These are phyloP conservation scores for Gambusia affinis DNA, from an alignment of 2,113 vertebrate species.

Conservation along the genomic window DNA sequence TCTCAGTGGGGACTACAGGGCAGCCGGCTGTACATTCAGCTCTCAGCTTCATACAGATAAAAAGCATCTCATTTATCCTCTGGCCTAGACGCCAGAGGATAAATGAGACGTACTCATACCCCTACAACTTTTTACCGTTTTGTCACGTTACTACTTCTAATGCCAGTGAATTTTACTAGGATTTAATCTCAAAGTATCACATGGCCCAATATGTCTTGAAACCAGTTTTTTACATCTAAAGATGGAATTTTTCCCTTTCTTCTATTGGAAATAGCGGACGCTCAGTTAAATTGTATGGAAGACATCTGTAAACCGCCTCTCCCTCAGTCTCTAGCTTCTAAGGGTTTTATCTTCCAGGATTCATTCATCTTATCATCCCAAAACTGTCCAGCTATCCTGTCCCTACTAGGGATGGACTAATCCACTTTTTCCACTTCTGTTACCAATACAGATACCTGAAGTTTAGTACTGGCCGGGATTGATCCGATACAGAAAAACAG, in stretches of 20 bases:
- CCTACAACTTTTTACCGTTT: neutral
- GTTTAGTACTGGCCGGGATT: no score
- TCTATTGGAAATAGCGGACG: no score
- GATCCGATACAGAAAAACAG: no score
- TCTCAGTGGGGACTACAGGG: conserved; percentile 38
- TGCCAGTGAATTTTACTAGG: neutral
- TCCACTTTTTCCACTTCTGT: no score
- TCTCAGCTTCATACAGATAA: conserved; percentile 1
- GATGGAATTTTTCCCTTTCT: no score
- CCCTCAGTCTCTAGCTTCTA: neutral
- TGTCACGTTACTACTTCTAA: neutral
- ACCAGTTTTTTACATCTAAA: no score
- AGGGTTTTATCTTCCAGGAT: neutral
- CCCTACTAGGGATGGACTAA: no score
- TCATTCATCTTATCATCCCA: neutral
- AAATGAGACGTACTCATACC: neutral
- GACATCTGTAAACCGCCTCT: neutral
- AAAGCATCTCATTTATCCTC: neutral
- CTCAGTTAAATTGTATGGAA: no score
- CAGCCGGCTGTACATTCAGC: conserved; percentile 30
- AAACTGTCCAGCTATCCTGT: no score
- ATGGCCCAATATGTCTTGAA: neutral
- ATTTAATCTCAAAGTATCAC: neutral
- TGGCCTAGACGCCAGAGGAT: neutral
- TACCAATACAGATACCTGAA: no score